Conservation (phyloP, 1,140 invertebrate species). For the Tetramorium parvispinum region DNA sequence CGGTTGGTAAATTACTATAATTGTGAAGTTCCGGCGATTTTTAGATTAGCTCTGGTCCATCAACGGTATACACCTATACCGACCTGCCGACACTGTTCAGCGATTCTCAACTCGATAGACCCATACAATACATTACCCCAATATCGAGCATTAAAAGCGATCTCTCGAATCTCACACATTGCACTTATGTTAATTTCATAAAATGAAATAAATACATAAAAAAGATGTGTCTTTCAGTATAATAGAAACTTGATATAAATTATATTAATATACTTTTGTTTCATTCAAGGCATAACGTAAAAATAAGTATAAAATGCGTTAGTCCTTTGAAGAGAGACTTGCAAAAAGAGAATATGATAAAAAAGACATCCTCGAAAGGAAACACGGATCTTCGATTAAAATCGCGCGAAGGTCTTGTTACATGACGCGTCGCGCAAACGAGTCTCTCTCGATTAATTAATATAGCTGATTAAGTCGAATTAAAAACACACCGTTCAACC, state of each 20-base stretch:
- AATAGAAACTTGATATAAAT: not conserved
- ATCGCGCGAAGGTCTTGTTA: conserved; percentile 19
- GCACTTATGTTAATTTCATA: not conserved
- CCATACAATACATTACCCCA: not conserved
- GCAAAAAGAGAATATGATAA: not conserved
- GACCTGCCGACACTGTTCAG: conserved; percentile 73
- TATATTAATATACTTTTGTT: not conserved
- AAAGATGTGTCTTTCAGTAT: not conserved
- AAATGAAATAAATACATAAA: not conserved
- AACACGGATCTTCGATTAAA: conserved; percentile 37
- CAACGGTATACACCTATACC: conserved; percentile 80
- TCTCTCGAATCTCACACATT: not conserved
- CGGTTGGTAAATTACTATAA: conserved; percentile 85
- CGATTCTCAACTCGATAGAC: conserved; percentile 74
- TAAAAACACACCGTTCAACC: conserved; percentile 46
- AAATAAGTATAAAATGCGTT: not conserved
- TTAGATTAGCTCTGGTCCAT: conserved; percentile 86
- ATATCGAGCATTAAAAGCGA: not conserved
- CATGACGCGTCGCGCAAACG: conserved; percentile 3
- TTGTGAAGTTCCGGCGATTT: conserved; percentile 85
- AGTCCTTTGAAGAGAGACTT: not conserved
- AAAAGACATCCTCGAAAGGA: not conserved
- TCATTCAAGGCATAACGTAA: not conserved
- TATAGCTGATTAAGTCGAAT: conserved; percentile 50
- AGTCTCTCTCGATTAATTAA: conserved; percentile 48